Percentiles rank a stretch among this genome's conserved stretches.
These are phyloP conservation scores for Pachycephala philippinensis DNA, from an alignment of 2,113 vertebrate species.

Conservation along the genomic window DNA sequence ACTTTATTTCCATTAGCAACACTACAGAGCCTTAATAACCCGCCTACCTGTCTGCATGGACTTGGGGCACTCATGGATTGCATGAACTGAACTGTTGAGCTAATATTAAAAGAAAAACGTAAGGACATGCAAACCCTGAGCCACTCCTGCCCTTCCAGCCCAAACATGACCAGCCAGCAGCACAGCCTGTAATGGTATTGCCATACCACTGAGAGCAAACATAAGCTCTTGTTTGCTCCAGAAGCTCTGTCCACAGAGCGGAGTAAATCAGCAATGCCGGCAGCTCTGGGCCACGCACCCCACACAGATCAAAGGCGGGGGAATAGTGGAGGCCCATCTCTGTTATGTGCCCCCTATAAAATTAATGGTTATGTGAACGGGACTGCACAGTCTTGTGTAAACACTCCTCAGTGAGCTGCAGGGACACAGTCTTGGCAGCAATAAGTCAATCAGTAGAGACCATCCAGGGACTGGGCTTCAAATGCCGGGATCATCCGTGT, in stretches of 20 bases:
- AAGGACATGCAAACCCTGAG: not conserved
- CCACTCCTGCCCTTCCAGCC: not conserved
- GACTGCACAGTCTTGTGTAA: conserved; percentile 19
- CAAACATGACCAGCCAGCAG: not conserved
- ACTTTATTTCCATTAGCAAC: conserved; percentile 42
- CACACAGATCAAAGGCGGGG: conserved; percentile 44
- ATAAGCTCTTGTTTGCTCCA: not conserved
- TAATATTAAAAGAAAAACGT: not conserved
- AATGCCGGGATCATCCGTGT: fast-evolving
- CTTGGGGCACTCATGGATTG: not conserved
- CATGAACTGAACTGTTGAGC: not conserved
- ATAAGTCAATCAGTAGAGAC: not conserved
- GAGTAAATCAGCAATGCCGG: conserved; percentile 3
- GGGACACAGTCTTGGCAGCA: not conserved
- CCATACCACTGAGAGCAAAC: not conserved
- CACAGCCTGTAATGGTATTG: not conserved
- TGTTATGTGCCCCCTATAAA: conserved; percentile 23
- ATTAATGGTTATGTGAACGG: conserved; percentile 29
- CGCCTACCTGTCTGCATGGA: not conserved
- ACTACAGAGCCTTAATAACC: not conserved
- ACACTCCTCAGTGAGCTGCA: not conserved
- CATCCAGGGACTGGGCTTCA: not conserved
- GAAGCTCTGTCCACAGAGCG: not conserved
- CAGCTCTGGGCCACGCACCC: not conserved
- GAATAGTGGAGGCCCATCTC: not conserved